These are phyloP conservation scores for Ophion slaviceki DNA, from an alignment of 2,888 invertebrate species.

Conservation along the genomic window DNA sequence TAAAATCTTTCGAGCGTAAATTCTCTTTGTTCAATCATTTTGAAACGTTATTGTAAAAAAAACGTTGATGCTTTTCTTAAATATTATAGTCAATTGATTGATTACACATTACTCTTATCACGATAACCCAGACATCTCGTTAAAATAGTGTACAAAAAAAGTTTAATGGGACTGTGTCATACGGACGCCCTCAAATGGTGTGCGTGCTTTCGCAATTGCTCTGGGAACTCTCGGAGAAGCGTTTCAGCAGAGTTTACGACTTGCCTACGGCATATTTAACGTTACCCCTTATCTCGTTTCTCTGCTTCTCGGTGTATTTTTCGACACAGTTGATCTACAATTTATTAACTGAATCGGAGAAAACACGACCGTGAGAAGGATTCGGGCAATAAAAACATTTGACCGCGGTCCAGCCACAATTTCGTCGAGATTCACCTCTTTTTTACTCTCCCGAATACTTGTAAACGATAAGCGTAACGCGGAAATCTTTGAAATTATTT, in stretches of 20 bases:
- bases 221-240: slow-evolving; percentile 21
- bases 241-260: slow-evolving; percentile 57
- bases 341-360: slow-evolving; percentile 62
- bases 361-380: slow-evolving; percentile 52
- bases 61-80: no score
- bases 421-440: slow-evolving; percentile 4
- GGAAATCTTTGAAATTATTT: not conserved
- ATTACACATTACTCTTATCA: not conserved
- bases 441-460: not conserved
- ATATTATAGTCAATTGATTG: no score
- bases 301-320: slow-evolving; percentile 8
- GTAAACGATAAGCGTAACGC: not conserved
- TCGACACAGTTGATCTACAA: slow-evolving; percentile 53
- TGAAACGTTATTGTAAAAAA: no score
- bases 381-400: slow-evolving; percentile 64
- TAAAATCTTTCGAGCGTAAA: no score
- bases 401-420: slow-evolving; percentile 62
- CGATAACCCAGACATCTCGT: no score
- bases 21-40: no score
- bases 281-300: slow-evolving; percentile 33
- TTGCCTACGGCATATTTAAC: slow-evolving; percentile 59
- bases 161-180: not conserved
- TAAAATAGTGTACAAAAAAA: no score
- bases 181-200: slow-evolving; percentile 22
- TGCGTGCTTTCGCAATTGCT: slow-evolving; percentile 46